Evolutionary conservation across 2,113 vertebrate genomes (phyloP), one percentile per base, ranked within the genome.

Genomic region (Bolborhynchus lineola): DNA sequence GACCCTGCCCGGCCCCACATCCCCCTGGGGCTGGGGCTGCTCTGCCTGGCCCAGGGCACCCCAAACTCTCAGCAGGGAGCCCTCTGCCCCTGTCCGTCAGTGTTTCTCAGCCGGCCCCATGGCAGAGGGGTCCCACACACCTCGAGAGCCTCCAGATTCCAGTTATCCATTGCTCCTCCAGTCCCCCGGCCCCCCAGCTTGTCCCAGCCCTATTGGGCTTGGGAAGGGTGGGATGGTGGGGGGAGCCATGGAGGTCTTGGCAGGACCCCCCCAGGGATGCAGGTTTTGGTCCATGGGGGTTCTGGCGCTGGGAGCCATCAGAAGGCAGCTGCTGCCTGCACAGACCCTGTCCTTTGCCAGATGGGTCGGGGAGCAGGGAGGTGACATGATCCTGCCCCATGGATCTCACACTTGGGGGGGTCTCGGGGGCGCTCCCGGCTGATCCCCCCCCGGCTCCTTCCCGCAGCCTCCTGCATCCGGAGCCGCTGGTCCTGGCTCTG

Each of bases 391-490:
- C 33, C 81, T 83, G 77, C 26, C 33, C 55, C 3, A 1, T 8
- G 50, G 41, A 41, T 65, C 26, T 70, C 11, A 1, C 28, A 6
- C 33, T n/a, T n/a, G 72, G 5, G 8, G 37, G 35, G 6, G 37
- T 87, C 35, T 75, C 0, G 0, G 37, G 37, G 23, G 12, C 69
- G 68, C 8, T 44, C 24, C 31, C 2, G 2, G 39, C 68, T 82
- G 41, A 80, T 10, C 25, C 26, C n/a, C n/a, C 10, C 2, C 46
- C 2, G 13, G 2, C 24, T 50, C 84, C 16, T 84, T n/a, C 33
- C 50, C 28, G 37, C 90, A 97, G 97, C 29, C 39, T 96, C 57
- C 88, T 95, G 90, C 97, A 93, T 70, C 71, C 82, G 0, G 92
- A 83, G 75, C 57, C 60, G 0, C 62, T 88, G 78, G 28, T 62